Conservation (phyloP, 2,888 invertebrate genomes). For the Aphidoletes aphidimyza region DNA sequence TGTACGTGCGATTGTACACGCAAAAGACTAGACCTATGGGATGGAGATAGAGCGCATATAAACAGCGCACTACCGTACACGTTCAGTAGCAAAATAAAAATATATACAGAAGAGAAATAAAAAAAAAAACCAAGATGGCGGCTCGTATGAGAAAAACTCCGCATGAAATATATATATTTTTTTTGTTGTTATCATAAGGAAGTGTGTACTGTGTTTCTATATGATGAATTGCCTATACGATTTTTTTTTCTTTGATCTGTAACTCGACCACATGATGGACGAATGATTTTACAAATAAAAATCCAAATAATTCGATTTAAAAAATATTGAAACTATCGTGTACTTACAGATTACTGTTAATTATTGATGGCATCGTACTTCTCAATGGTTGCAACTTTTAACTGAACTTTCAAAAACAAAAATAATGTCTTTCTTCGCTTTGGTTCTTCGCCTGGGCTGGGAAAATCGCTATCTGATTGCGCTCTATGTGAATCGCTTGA, state of each 20-base stretch:
- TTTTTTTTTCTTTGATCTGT: too few species aligned
- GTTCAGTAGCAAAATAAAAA: neutral
- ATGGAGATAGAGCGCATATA: neutral
- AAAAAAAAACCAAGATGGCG: constrained; percentile 14
- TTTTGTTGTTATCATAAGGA: constrained; percentile 36
- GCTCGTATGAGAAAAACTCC: neutral
- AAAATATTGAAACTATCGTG: constrained; percentile 41
- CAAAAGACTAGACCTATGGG: too few species aligned
- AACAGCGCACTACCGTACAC: neutral
- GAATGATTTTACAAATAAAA: too few species aligned
- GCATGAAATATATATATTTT: neutral
- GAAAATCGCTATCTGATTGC: neutral
- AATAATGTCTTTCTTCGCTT: neutral
- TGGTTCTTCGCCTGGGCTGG: neutral
- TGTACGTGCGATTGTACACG: neutral
- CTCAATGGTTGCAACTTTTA: constrained; percentile 58
- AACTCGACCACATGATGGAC: too few species aligned
- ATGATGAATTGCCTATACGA: too few species aligned
- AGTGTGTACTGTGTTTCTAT: neutral
- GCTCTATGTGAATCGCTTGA: neutral
- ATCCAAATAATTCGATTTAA: too few species aligned
- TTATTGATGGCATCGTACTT: constrained; percentile 72
- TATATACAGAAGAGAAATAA: neutral
- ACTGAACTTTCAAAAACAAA: constrained; percentile 31
- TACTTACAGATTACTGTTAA: constrained; percentile 74